Conservation (phyloP, 2,797 vertebrate species). For the Oceanodroma leucorhoa region DNA sequence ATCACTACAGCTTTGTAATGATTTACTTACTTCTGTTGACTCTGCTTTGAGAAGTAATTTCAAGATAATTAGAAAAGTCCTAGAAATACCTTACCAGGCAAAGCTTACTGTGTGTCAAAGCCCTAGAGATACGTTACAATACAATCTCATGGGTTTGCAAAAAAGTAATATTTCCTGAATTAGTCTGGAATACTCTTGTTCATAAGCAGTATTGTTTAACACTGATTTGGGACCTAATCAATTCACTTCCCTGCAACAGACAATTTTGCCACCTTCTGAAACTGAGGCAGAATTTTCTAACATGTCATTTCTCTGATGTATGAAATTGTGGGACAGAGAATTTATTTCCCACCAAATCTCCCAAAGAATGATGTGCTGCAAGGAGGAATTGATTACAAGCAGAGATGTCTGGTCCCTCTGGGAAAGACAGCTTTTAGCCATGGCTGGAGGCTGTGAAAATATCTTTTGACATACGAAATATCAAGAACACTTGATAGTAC, state of each 20-base stretch:
- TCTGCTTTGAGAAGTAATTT: background rate
- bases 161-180: background rate
- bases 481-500: background rate
- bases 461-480: background rate
- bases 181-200: background rate
- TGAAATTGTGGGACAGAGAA: background rate
- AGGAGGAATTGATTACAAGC: background rate
- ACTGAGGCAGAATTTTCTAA: background rate
- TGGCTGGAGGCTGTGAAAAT: background rate
- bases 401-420: background rate
- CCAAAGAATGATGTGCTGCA: rapidly evolving
- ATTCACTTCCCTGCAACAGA: background rate
- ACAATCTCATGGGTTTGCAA: background rate
- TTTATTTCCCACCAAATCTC: background rate
- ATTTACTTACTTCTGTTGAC: background rate
- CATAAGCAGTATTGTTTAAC: background rate
- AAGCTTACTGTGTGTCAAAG: background rate
- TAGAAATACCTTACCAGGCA: background rate
- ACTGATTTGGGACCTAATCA: background rate
- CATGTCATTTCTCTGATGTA: background rate
- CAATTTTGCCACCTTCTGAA: background rate
- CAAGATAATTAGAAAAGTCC: background rate
- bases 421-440: background rate
- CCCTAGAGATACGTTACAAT: background rate
- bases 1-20: background rate